Evolutionary conservation across 2,888 invertebrate species (phyloP).

Genomic region (Tridacna gigas): DNA sequence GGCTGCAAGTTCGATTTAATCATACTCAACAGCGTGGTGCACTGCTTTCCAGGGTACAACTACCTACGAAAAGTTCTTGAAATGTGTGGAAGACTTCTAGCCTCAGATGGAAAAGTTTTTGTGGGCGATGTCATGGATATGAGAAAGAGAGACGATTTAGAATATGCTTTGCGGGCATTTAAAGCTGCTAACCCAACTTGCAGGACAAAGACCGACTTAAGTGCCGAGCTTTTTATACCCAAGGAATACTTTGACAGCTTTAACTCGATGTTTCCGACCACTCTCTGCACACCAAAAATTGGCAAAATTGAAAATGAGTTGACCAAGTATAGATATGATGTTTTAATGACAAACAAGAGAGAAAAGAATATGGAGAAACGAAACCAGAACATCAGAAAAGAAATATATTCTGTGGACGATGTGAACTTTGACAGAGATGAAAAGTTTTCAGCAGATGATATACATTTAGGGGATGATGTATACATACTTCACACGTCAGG

Average conservation of each 20-base stretch:
- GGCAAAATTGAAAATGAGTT: background rate
- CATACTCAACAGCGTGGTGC: slow-evolving; percentile 10
- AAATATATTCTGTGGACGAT: background rate
- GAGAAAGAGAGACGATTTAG: background rate
- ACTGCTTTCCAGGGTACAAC: slow-evolving; percentile 9
- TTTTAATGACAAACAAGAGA: background rate
- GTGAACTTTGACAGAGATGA: background rate
- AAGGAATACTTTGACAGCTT: slow-evolving; percentile 6
- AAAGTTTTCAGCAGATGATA: no score
- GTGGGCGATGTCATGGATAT: slow-evolving; percentile 7
- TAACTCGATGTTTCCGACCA: background rate
- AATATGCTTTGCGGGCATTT: background rate
- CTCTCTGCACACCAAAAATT: background rate
- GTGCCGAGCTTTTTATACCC: slow-evolving; percentile 3
- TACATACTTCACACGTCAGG: background rate
- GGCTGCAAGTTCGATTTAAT: background rate
- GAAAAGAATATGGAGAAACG: background rate
- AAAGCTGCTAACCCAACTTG: background rate
- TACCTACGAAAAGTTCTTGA: background rate
- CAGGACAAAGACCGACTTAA: background rate
- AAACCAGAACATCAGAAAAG: background rate
- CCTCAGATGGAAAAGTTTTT: background rate
- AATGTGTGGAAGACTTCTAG: background rate
- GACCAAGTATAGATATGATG: slow-evolving; percentile 14
- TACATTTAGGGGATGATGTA: background rate